phyloP scores from a whole-genome alignment of 2,888 invertebrate species.

The Colostygia pectinataria region DNA sequence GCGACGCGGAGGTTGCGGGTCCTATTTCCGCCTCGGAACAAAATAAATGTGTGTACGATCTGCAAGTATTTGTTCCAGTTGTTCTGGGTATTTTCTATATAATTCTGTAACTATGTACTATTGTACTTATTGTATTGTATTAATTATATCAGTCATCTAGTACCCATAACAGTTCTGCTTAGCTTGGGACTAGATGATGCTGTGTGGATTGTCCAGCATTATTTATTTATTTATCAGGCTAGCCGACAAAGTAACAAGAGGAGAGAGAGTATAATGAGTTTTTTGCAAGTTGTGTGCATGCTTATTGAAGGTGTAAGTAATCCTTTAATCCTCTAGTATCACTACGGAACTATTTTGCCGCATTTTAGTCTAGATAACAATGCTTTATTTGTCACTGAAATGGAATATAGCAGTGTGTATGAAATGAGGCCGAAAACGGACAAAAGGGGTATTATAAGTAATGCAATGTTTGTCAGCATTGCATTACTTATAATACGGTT shows the following conservation, averaged over 20 bases:
- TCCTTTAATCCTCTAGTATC: conserved; percentile 77
- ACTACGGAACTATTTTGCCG: conserved; percentile 55
- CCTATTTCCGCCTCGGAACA: no score
- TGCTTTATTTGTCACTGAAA: conserved; percentile 67
- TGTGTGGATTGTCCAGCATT: no score
- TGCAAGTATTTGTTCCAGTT: no score
- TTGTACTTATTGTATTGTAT: no score
- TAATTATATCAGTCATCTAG: no score
- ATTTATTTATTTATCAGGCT: no score
- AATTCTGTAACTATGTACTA: no score
- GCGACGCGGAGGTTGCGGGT: no score
- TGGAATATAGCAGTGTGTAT: conserved; percentile 49
- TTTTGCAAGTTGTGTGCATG: conserved; percentile 65
- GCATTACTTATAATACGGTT: conserved; percentile 51
- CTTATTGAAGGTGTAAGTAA: conserved; percentile 52
- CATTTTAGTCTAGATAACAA: conserved; percentile 53
- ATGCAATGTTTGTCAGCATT: conserved; percentile 76
- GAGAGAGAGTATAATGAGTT: conserved; percentile 57
- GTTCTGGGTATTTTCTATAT: no score
- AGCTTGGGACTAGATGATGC: no score
- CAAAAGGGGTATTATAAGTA: conserved; percentile 72
- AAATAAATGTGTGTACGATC: no score
- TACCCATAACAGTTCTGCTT: no score
- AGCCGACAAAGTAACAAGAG: conserved; percentile 36
- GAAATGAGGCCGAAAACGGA: conserved; percentile 51